Conservation (phyloP, 2,888 invertebrate species). For the Pristionchus exspectatus region DNA sequence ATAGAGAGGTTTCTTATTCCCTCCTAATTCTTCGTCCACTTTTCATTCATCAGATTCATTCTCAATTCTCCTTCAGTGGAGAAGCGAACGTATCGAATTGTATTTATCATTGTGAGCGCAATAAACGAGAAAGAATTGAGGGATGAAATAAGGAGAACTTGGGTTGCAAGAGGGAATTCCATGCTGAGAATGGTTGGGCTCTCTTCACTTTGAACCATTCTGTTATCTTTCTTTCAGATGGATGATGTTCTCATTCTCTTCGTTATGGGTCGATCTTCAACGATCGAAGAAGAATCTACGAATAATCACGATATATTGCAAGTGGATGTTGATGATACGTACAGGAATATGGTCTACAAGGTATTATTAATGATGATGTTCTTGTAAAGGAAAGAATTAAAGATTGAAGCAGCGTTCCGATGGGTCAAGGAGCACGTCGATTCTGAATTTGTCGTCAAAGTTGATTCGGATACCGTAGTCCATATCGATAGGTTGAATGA, state of each 20-base stretch:
- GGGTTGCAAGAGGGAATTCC: neutral
- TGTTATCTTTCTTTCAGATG: neutral
- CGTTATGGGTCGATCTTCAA: neutral
- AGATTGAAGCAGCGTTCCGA: slow-evolving; percentile 23
- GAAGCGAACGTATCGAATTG: slow-evolving; percentile 2
- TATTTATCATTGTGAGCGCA: neutral
- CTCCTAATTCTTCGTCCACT: neutral
- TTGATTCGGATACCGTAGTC: slow-evolving; percentile 44
- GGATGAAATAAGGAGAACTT: slow-evolving; percentile 22
- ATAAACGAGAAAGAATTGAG: neutral
- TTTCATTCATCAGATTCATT: neutral
- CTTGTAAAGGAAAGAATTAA: neutral
- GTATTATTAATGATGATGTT: neutral
- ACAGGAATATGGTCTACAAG: slow-evolving; percentile 43
- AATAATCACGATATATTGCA: neutral
- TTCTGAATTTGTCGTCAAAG: slow-evolving; percentile 27
- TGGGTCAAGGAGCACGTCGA: neutral
- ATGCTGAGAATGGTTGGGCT: neutral
- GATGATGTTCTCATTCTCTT: neutral
- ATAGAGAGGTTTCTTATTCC: neutral
- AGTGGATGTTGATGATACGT: slow-evolving; percentile 22
- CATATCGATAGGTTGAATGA: slow-evolving; percentile 45
- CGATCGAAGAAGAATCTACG: neutral
- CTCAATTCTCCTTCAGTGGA: neutral
- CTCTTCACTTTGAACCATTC: neutral